Percentiles rank a stretch among this genome's conserved stretches.
Evolutionary conservation across 2,113 vertebrate species (phyloP).

Genomic region (Halichoeres trimaculatus): DNA sequence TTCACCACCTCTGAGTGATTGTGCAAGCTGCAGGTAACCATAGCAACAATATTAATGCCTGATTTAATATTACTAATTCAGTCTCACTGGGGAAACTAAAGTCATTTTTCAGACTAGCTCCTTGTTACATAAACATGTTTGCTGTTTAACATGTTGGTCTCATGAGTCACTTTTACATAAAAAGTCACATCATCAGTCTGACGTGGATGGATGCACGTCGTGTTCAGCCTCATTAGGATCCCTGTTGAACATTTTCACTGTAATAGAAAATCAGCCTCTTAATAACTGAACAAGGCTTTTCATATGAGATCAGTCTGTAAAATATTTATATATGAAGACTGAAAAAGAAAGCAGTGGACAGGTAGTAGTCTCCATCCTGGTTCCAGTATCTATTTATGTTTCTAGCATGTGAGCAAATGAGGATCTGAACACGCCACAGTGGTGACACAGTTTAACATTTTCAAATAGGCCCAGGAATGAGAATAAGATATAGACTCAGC

Average conservation of each 20-base stretch:
- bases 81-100: not conserved
- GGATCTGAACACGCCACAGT: not conserved
- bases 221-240: not conserved
- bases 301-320: not conserved
- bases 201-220: not conserved
- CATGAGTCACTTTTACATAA: conserved; percentile 3
- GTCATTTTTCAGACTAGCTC: not conserved
- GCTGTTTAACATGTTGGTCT: not conserved
- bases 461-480: not conserved
- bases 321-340: not conserved
- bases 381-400: too few relatives aligned
- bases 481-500: not conserved
- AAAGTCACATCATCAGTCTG: not conserved
- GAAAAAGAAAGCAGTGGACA: not conserved
- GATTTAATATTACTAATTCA: conserved; percentile 1
- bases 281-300: not conserved
- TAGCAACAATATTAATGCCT: conserved; percentile 20
- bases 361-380: not conserved
- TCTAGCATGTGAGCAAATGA: not conserved
- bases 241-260: not conserved
- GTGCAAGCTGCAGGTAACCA: conserved; percentile 18
- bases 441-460: too few relatives aligned
- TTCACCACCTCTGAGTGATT: not conserved
- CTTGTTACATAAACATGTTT: not conserved
- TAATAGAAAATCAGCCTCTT: not conserved